These are phyloP conservation scores for Cataglyphis albicans DNA, from an alignment of 2,888 invertebrate genomes.

Conservation along the genomic window DNA sequence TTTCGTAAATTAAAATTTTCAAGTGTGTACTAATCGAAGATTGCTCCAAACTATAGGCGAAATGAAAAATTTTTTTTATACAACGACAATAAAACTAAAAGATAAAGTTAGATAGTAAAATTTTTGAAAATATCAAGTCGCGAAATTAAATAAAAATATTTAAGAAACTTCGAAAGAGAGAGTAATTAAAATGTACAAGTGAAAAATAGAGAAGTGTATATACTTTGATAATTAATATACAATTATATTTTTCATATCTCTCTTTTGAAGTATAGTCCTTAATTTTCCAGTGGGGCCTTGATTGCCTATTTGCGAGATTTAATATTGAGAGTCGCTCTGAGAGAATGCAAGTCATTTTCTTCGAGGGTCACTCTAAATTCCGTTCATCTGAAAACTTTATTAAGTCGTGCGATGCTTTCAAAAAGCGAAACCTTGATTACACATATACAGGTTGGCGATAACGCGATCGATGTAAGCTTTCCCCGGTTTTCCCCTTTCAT, in stretches of 20 bases:
- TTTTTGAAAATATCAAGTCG: background rate
- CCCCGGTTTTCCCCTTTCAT: slow-evolving; percentile 30
- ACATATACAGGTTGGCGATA: slow-evolving; percentile 21
- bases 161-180: background rate
- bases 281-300: slow-evolving; percentile 19
- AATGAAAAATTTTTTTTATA: background rate
- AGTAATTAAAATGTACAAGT: background rate
- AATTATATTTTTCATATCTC: slow-evolving; percentile 24
- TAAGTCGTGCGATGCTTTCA: slow-evolving; percentile 43
- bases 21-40: background rate
- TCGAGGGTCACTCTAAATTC: slow-evolving; percentile 47
- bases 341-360: slow-evolving; percentile 43
- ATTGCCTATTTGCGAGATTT: slow-evolving; percentile 40
- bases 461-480: slow-evolving; percentile 53
- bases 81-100: background rate
- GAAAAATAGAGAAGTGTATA: background rate
- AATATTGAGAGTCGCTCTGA: slow-evolving; percentile 42
- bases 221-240: background rate
- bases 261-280: background rate
- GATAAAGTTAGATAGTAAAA: background rate
- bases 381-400: slow-evolving; percentile 50
- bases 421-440: slow-evolving; percentile 54
- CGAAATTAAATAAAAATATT: background rate
- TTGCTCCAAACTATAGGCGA: background rate
- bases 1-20: slow-evolving; percentile 21